Percentiles rank a stretch among this genome's conserved stretches.
Evolutionary conservation across 1,140 invertebrate genomes (phyloP).

Genomic region (Orius insidiosus): DNA sequence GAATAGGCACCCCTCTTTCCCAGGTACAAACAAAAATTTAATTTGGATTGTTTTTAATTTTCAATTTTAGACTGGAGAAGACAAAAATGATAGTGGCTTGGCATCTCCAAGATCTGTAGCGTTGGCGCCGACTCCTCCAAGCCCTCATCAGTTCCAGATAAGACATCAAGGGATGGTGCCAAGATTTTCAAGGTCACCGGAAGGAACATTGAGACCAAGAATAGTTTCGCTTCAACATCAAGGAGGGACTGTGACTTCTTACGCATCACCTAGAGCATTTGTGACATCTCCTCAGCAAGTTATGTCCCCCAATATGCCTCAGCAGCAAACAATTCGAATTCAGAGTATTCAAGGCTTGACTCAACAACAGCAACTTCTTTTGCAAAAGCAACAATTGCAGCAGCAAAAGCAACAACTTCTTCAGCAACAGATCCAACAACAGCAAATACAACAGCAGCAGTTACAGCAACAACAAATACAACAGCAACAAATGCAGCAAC

Average conservation of each 20-base stretch:
- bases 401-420: constrained; percentile 21
- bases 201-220: constrained; percentile 17
- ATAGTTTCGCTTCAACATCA: constrained; percentile 12
- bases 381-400: constrained; percentile 25
- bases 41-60: not conserved
- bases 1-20: constrained; percentile 41
- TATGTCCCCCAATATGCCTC: constrained; percentile 12
- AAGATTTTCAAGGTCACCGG: constrained; percentile 21
- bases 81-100: constrained; percentile 14
- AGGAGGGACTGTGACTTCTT: constrained; percentile 7
- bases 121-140: constrained; percentile 13
- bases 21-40: constrained; percentile 27
- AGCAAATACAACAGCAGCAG: constrained; percentile 30
- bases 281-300: constrained; percentile 12
- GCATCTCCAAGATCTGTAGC: constrained; percentile 9
- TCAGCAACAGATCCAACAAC: too few species aligned
- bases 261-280: constrained; percentile 10
- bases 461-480: constrained; percentile 30
- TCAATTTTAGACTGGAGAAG: constrained; percentile 11
- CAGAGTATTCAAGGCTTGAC: constrained; percentile 15
- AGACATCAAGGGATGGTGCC: constrained; percentile 20
- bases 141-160: constrained; percentile 16
- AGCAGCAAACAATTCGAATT: not conserved
- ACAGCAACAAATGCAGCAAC: constrained; percentile 17
- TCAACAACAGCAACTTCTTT: constrained; percentile 30